Evolutionary conservation across 2,888 invertebrate species (phyloP).

Genomic region (Phortica magna): DNA sequence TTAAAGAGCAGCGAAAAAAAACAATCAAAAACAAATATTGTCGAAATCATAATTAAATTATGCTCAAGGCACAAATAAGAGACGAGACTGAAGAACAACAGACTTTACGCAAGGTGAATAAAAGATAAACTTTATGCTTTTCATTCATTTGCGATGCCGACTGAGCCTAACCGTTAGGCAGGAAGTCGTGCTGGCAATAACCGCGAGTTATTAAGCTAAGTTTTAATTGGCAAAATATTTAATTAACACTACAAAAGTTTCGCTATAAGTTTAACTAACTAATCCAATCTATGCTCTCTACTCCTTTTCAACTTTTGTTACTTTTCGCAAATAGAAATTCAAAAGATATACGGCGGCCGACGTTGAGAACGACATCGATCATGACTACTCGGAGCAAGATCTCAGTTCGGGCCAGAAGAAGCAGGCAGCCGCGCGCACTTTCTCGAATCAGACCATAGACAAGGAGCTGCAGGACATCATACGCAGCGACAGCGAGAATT

Average conservation of each 20-base stretch:
- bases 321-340: conserved; percentile 64
- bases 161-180: neutral
- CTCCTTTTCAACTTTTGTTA: conserved; percentile 1
- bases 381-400: conserved; percentile 75
- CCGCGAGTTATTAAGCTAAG: conserved; percentile 9
- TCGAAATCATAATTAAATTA: conserved; percentile 2
- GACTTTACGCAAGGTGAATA: neutral
- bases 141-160: neutral
- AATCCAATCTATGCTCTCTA: neutral
- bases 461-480: conserved; percentile 74
- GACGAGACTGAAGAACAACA: neutral
- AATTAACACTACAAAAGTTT: conserved; percentile 2
- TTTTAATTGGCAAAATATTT: conserved; percentile 12
- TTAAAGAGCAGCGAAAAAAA: neutral
- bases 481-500: conserved; percentile 65
- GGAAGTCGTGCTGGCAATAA: neutral
- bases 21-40: conserved; percentile 8
- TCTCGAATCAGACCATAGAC: conserved; percentile 74
- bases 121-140: conserved; percentile 7
- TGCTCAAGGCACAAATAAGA: conserved; percentile 6
- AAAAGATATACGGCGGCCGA: conserved; percentile 74
- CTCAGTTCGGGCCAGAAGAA: conserved; percentile 65
- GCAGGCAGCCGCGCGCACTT: conserved; percentile 64
- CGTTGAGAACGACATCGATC: conserved; percentile 68
- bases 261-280: neutral